Conservation (phyloP, 2,797 vertebrate genomes). For the Rhabdomys pumilio region DNA sequence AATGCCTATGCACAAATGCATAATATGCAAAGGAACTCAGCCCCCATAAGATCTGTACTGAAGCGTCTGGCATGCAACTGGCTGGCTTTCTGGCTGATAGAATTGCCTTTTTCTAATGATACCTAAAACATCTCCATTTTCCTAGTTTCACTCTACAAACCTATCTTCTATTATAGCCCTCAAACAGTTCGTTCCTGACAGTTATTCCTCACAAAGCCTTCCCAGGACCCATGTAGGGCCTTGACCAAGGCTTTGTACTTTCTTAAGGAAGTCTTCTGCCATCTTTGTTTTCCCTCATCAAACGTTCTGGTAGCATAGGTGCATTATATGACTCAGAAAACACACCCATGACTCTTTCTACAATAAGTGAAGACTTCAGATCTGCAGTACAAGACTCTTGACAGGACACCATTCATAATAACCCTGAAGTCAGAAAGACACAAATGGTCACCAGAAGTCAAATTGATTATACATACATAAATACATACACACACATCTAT, state of each 20-base stretch:
- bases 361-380: neutral
- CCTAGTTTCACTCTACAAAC: neutral
- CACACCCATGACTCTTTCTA: neutral
- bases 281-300: conserved; percentile 27
- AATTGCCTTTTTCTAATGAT: conserved; percentile 1
- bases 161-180: neutral
- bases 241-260: neutral
- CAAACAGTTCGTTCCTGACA: neutral
- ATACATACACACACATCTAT: neutral
- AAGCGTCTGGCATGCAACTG: neutral
- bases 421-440: neutral
- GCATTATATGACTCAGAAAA: conserved; percentile 44
- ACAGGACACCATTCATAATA: neutral
- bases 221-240: neutral
- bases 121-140: neutral
- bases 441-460: neutral
- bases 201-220: neutral
- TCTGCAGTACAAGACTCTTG: neutral
- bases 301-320: neutral
- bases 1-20: neutral
- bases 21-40: conserved; percentile 38
- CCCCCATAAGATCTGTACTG: neutral
- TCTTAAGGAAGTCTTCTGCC: neutral
- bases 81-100: neutral
- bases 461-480: neutral